These are phyloP conservation scores for Colistium nudipinnis DNA, from an alignment of 2,113 vertebrate species.

Conservation along the genomic window DNA sequence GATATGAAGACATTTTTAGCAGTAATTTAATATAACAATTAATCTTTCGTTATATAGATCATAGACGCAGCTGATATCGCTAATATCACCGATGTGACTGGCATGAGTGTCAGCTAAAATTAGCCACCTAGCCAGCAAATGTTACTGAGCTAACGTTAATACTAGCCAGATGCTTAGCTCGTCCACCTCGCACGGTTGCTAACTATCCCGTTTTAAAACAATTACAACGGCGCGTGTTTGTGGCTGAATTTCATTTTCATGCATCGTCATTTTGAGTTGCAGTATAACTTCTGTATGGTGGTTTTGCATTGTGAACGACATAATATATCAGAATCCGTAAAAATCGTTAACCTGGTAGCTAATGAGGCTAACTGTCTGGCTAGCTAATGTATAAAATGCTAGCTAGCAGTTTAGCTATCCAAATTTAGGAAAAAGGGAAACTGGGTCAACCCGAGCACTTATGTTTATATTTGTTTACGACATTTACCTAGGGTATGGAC, in stretches of 20 bases:
- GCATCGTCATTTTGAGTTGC: conserved; percentile 47
- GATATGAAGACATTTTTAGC: background rate
- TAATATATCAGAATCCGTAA: conserved; percentile 42
- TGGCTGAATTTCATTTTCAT: conserved; percentile 40
- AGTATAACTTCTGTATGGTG: conserved; percentile 32
- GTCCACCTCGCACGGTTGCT: conserved; percentile 59
- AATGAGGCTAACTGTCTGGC: conserved; percentile 62
- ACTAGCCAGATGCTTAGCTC: conserved; percentile 62
- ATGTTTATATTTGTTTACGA: conserved; percentile 66
- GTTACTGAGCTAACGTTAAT: conserved; percentile 51
- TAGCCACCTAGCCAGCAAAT: conserved; percentile 63
- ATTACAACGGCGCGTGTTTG: conserved; percentile 12
- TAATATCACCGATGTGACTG: conserved; percentile 22
- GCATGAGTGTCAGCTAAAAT: conserved; percentile 65
- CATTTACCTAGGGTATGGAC: conserved; percentile 78
- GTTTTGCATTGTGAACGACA: conserved; percentile 48
- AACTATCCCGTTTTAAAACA: conserved; percentile 45
- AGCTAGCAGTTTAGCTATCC: conserved; percentile 75
- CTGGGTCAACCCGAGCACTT: conserved; percentile 69
- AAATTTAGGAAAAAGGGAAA: conserved; percentile 78
- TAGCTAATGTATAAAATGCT: conserved; percentile 74
- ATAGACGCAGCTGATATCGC: background rate
- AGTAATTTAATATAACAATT: background rate
- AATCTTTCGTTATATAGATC: background rate
- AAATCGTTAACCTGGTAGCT: conserved; percentile 65